Conservation (phyloP, 2,113 vertebrate genomes). For the Ranitomeya imitator region DNA sequence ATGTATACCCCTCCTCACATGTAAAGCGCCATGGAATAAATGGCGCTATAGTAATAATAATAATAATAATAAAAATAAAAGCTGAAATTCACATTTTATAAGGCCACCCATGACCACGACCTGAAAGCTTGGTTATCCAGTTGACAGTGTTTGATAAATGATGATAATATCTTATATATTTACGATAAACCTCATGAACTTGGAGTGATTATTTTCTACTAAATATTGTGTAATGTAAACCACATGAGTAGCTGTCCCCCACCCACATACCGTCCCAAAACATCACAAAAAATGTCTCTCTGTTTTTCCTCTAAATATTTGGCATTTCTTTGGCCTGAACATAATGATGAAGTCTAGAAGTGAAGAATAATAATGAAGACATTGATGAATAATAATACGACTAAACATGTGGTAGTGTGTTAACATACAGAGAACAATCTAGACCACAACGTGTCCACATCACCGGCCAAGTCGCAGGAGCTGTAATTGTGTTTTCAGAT, state of each 20-base stretch:
- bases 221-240: slow-evolving; percentile 31
- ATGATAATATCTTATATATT: not conserved
- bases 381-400: slow-evolving; percentile 28
- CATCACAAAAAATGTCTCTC: slow-evolving; percentile 17
- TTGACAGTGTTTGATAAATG: not conserved
- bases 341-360: slow-evolving; percentile 14
- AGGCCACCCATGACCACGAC: no score
- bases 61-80: no score
- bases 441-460: not conserved
- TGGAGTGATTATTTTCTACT: not conserved
- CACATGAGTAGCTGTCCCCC: slow-evolving; percentile 9
- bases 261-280: slow-evolving; percentile 3
- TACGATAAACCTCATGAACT: not conserved
- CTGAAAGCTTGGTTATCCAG: not conserved
- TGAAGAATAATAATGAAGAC: not conserved
- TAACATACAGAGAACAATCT: not conserved
- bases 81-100: no score
- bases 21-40: no score
- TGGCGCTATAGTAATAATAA: no score
- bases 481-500: slow-evolving; percentile 3
- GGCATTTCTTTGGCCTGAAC: slow-evolving; percentile 4
- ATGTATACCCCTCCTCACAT: no score
- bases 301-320: slow-evolving; percentile 46
- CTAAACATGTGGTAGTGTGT: not conserved
- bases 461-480: not conserved